Evolutionary conservation across 2,113 vertebrate genomes (phyloP).

Genomic region (Pygoscelis antarcticus): DNA sequence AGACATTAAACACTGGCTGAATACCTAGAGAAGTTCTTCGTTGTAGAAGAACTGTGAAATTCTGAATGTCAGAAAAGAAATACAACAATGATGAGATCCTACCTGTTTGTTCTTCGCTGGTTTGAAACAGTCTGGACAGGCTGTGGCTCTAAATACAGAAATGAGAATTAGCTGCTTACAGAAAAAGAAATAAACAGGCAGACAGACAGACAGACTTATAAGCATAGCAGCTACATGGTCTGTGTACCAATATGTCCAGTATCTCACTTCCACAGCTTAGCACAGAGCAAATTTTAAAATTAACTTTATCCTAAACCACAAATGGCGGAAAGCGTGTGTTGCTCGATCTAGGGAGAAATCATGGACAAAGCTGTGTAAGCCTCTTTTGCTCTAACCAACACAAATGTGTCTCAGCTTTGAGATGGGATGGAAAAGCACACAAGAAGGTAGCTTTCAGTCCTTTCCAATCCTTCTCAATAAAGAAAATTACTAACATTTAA

Average conservation of each 20-base stretch:
- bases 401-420: background rate
- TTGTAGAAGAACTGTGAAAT: background rate
- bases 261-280: background rate
- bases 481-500: background rate
- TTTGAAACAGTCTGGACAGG: slow-evolving; percentile 91
- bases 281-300: background rate
- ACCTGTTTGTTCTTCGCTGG: slow-evolving; percentile 94
- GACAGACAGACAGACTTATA: background rate
- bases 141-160: slow-evolving; percentile 77
- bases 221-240: background rate
- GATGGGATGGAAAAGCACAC: background rate
- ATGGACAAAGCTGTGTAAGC: background rate
- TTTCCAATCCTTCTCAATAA: background rate
- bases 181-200: background rate
- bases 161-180: slow-evolving; percentile 22
- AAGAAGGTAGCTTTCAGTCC: background rate
- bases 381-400: background rate
- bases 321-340: background rate
- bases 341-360: background rate
- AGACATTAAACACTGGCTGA: background rate
- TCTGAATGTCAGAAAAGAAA: background rate
- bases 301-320: background rate
- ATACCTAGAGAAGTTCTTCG: background rate
- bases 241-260: background rate
- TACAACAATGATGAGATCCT: slow-evolving; percentile 15